A percentile compares a stretch with the other conserved stretches of the same genome.
Conservation (phyloP, 2,888 invertebrate species). For the Mamestra brassicae region DNA sequence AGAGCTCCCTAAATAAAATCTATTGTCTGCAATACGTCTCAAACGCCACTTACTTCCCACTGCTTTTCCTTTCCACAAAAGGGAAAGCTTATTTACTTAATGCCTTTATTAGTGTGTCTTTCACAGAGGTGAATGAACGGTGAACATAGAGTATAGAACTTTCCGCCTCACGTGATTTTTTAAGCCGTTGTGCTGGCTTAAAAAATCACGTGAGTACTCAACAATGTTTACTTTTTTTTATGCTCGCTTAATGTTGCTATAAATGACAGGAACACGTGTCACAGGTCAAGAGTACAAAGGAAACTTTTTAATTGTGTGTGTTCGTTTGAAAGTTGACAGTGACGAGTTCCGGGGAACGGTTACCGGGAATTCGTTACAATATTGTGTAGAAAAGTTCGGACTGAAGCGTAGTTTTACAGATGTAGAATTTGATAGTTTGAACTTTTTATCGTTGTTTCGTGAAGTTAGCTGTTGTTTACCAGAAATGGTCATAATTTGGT, state of each 20-base stretch:
- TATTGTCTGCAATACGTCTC: conserved; percentile 22
- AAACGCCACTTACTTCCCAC: conserved; percentile 20
- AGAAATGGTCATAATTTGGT: no score
- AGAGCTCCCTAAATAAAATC: conserved; percentile 22
- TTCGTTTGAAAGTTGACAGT: conserved; percentile 20
- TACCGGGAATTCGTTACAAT: conserved; percentile 23
- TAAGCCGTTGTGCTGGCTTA: no score
- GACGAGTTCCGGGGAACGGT: conserved; percentile 10
- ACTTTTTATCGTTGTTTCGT: neutral
- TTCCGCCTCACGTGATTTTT: conserved; percentile 21
- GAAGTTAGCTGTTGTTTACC: neutral
- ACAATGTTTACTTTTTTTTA: conserved; percentile 38
- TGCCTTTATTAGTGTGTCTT: conserved; percentile 30
- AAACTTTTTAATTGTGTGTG: conserved; percentile 32
- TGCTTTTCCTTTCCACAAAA: conserved; percentile 9
- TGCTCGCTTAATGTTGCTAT: conserved; percentile 17
- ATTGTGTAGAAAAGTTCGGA: neutral
- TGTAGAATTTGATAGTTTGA: neutral
- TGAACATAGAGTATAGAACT: conserved; percentile 25
- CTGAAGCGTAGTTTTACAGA: neutral
- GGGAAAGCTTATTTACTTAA: conserved; percentile 23
- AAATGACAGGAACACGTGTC: conserved; percentile 46
- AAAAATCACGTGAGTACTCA: no score
- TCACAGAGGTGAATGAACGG: conserved; percentile 63
- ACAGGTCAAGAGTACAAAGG: conserved; percentile 25